Base-by-base conservation (phyloP, 2,797 vertebrate species). In the Fistularia tabacaria region DNA sequence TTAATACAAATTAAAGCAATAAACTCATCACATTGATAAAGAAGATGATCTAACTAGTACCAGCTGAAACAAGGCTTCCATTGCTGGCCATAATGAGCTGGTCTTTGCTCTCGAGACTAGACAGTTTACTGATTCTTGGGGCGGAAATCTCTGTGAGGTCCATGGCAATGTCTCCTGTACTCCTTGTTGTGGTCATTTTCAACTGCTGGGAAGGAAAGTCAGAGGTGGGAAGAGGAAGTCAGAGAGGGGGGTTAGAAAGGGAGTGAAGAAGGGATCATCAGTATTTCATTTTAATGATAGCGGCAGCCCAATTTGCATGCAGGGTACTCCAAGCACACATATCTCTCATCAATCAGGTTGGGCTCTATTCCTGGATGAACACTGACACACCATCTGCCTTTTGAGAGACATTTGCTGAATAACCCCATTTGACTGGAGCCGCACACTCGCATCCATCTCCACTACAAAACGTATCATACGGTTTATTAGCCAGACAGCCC, bases 21-120 rank as follows among this genome's bases (percentile, higher is more conserved):
- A 47, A 70, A 57, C 40, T 40, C 37, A 42, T 60, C 54, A 45
- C 36, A 57, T 14, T 37, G 38, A 62, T 46, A 25, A 45, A 44
- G 36, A 64, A 59, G 54, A 65, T 51, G 51, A 51, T 46, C 48
- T 13, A 15, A 7, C 14, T n/a, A 2, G 73, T 89, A 98, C 97
- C 95, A 82, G 95, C 93, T 49, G 96, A 99, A 70, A 96, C 93
- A 68, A 98, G 89, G 75, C 96, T 98, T 69, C 95, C 95, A 0
- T 93, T 98, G 88, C 97, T 99, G 49, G 94, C 93, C 93, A 94
- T 97, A 73, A 99, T 98, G 13, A 98, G 86, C 36, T 91, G 93
- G 72, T 93, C 92, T 83, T 96, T 98, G 42, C 86, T 89, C 7
- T 94, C 93, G 7, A 89, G 71, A 14, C 84, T 89, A 55, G 88